Evolutionary conservation across 2,888 invertebrate genomes (phyloP).

Genomic region (Chalcis sispes): DNA sequence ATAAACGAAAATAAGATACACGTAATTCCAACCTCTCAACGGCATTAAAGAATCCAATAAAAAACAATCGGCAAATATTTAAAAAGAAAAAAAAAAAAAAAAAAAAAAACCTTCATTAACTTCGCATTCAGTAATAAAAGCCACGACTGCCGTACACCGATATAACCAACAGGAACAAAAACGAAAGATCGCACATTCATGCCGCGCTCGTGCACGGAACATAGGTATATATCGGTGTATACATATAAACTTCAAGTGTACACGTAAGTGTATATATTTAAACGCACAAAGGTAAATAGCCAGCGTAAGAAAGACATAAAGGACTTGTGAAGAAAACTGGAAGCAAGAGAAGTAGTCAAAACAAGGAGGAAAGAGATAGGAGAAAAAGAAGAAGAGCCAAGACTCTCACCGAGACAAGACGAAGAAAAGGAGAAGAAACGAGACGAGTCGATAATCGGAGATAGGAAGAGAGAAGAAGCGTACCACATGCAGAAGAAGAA

Average conservation of each 20-base stretch:
- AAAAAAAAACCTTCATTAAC: neutral
- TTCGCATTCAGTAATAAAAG: too few species aligned
- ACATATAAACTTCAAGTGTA: too few species aligned
- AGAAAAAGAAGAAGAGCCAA: neutral
- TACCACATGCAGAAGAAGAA: too few species aligned
- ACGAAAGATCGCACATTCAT: neutral
- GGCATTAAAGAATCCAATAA: too few species aligned
- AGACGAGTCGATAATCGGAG: too few species aligned
- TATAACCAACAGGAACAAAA: conserved; percentile 11
- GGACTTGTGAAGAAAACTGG: conserved; percentile 34
- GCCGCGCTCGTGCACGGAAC: too few species aligned
- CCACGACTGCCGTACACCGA: too few species aligned
- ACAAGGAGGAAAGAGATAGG: conserved; percentile 29
- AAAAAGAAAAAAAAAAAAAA: neutral
- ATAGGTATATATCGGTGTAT: too few species aligned
- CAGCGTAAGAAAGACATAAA: conserved; percentile 43
- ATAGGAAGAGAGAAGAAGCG: too few species aligned
- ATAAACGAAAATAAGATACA: too few species aligned
- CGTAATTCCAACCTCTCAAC: too few species aligned
- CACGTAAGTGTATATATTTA: neutral
- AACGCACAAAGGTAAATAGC: conserved; percentile 26
- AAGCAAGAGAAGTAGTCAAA: conserved; percentile 52
- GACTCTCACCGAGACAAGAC: neutral
- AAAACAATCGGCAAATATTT: too few species aligned
- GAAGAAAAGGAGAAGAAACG: neutral